These are phyloP conservation scores for Scomber japonicus DNA, from an alignment of 2,113 vertebrate genomes.

Conservation along the genomic window DNA sequence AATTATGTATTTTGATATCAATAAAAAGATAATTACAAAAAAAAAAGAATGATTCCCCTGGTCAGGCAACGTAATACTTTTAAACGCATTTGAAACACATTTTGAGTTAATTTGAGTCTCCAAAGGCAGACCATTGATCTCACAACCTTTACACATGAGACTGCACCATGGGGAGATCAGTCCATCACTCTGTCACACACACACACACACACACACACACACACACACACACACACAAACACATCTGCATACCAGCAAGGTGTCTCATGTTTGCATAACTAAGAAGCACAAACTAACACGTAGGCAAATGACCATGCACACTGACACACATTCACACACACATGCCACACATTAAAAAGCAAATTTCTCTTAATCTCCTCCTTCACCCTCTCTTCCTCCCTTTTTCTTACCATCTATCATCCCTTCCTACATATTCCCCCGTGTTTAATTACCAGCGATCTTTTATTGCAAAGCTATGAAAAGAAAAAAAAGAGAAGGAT, in stretches of 20 bases:
- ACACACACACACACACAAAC: background rate
- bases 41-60: no score
- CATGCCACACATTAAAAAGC: slow-evolving; percentile 9
- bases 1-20: no score
- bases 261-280: background rate
- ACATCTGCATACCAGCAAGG: background rate
- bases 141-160: slow-evolving; percentile 18
- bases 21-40: no score
- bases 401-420: slow-evolving; percentile 11
- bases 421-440: slow-evolving; percentile 30
- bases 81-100: slow-evolving; percentile 17
- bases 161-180: background rate
- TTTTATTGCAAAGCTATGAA: slow-evolving; percentile 54
- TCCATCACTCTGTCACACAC: background rate
- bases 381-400: background rate
- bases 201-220: background rate
- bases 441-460: slow-evolving; percentile 59
- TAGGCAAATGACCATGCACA: background rate
- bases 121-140: slow-evolving; percentile 26
- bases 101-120: background rate
- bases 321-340: background rate
- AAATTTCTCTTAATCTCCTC: slow-evolving; percentile 9
- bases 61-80: no score
- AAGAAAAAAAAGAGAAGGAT: slow-evolving; percentile 44
- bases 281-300: background rate